Conservation (phyloP, 2,888 invertebrate genomes). For the Baccha elongata region DNA sequence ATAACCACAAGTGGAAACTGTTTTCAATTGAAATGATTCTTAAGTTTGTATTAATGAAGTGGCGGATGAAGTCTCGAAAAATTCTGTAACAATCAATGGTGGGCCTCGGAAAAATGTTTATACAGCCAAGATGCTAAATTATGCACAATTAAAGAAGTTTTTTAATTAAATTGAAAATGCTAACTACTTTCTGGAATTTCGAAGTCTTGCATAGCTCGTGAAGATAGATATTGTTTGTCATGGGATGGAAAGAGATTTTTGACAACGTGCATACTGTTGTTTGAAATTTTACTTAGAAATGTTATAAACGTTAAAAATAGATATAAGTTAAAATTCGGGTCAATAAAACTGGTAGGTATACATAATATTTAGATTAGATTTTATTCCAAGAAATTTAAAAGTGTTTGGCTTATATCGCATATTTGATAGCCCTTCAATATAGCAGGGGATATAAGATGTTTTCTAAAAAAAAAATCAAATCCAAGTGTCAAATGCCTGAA, state of each 20-base stretch:
- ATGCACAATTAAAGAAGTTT: conserved; percentile 66
- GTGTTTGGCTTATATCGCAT: too few species aligned
- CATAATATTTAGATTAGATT: too few species aligned
- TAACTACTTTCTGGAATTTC: conserved; percentile 40
- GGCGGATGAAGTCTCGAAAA: conserved; percentile 48
- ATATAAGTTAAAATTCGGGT: too few species aligned
- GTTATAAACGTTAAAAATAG: neutral
- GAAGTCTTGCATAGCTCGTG: conserved; percentile 5
- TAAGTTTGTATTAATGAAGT: conserved; percentile 68
- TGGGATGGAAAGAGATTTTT: neutral
- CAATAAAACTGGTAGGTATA: too few species aligned
- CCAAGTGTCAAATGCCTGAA: too few species aligned
- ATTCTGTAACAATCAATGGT: conserved; percentile 52
- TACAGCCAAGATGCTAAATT: conserved; percentile 48
- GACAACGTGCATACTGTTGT: conserved; percentile 9
- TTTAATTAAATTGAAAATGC: conserved; percentile 61
- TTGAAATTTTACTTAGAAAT: neutral
- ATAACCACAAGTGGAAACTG: conserved; percentile 44
- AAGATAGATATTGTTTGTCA: conserved; percentile 16
- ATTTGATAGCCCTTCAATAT: too few species aligned
- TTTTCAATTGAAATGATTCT: conserved; percentile 62
- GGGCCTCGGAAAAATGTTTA: conserved; percentile 23
- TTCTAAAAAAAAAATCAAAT: too few species aligned
- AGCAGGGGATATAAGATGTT: too few species aligned
- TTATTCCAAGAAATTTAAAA: too few species aligned